These are phyloP conservation scores for Bombylius discolor DNA, from an alignment of 2,888 invertebrate species.

Conservation along the genomic window DNA sequence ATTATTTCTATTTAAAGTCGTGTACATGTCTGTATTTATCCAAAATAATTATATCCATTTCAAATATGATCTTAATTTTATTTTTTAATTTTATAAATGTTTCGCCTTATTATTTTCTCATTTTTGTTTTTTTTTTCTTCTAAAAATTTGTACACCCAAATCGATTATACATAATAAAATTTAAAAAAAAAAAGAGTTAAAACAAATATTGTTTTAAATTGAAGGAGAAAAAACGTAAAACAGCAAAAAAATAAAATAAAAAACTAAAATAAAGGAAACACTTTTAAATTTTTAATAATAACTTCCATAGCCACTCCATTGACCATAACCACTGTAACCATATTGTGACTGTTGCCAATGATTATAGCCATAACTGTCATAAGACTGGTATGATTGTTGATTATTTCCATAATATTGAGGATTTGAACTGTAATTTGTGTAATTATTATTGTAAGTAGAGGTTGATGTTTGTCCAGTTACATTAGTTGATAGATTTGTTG, in stretches of 20 bases:
- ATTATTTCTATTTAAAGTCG: too few relatives aligned
- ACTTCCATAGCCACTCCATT: conserved; percentile 45
- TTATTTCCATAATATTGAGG: conserved; percentile 41
- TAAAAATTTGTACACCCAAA: too few relatives aligned
- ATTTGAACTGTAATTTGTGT: conserved; percentile 22
- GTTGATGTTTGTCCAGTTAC: background rate
- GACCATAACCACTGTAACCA: conserved; percentile 42
- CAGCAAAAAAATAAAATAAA: background rate
- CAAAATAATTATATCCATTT: too few relatives aligned
- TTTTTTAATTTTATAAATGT: too few relatives aligned
- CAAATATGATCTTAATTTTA: too few relatives aligned
- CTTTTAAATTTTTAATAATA: conserved; percentile 15
- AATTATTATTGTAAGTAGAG: conserved; percentile 26
- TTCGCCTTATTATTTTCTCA: too few relatives aligned
- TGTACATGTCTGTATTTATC: too few relatives aligned
- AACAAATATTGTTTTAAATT: too few relatives aligned
- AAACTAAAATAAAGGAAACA: background rate
- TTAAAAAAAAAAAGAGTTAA: too few relatives aligned
- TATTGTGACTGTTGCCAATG: conserved; percentile 47
- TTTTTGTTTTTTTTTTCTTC: too few relatives aligned
- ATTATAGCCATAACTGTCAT: conserved; percentile 45
- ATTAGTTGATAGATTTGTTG: conserved; percentile 30
- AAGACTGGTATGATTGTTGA: conserved; percentile 38
- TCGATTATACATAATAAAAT: too few relatives aligned
- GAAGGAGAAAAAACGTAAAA: too few relatives aligned